These are phyloP conservation scores for Chaetodon trifascialis DNA, from an alignment of 2,113 vertebrate genomes.

Conservation along the genomic window DNA sequence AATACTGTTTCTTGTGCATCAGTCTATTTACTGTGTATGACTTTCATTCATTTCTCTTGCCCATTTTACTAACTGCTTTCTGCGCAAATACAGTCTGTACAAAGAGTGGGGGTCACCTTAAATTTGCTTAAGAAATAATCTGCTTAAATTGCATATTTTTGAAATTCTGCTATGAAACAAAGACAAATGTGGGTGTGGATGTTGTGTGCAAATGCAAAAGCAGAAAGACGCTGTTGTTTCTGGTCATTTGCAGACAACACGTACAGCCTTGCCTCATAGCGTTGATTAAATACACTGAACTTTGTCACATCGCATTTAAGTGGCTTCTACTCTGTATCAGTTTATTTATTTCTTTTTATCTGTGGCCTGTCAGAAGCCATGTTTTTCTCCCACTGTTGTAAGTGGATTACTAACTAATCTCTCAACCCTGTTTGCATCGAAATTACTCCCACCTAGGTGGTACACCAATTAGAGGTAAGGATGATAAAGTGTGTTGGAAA, in stretches of 20 bases:
- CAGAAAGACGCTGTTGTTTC: constrained; percentile 7
- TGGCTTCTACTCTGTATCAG: constrained; percentile 56
- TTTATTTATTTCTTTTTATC: constrained; percentile 35
- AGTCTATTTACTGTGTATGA: constrained; percentile 44
- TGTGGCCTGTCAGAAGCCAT: constrained; percentile 64
- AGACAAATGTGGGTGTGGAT: constrained; percentile 13
- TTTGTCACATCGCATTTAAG: constrained; percentile 55
- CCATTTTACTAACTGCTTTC: constrained; percentile 88
- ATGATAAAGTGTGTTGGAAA: constrained; percentile 86
- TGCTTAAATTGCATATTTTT: constrained; percentile 24
- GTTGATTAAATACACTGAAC: constrained; percentile 21
- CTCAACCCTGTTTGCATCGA: constrained; percentile 98
- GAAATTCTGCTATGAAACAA: constrained; percentile 38
- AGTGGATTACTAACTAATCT: constrained; percentile 81
- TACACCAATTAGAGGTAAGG: constrained; percentile 99
- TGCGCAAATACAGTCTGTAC: constrained; percentile 35
- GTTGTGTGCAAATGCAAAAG: constrained; percentile 18
- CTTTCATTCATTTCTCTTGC: constrained; percentile 68
- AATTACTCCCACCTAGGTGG: constrained; percentile 98
- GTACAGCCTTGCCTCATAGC: background rate
- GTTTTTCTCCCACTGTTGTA: constrained; percentile 66
- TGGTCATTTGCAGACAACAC: background rate
- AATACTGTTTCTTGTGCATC: constrained; percentile 45
- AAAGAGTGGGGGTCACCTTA: constrained; percentile 44
- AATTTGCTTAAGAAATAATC: constrained; percentile 30